Evolutionary conservation across 2,113 vertebrate species (phyloP).

Genomic region (Albula glossodonta): DNA sequence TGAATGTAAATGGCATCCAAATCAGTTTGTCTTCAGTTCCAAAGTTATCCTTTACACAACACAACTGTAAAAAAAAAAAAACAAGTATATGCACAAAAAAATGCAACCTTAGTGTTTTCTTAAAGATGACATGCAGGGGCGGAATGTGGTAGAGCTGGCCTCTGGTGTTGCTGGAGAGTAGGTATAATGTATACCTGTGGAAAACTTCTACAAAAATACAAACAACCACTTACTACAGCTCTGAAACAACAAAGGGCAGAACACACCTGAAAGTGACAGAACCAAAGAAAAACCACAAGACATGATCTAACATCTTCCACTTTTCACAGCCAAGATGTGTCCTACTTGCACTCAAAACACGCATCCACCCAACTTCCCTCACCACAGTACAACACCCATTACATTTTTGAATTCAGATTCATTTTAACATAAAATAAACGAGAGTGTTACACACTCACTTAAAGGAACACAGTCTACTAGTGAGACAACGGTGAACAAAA

Average conservation of each 20-base stretch:
- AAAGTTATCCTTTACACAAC: no score
- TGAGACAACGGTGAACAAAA: constrained; percentile 39
- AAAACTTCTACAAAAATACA: neutral
- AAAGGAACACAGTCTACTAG: constrained; percentile 29
- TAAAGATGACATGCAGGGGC: no score
- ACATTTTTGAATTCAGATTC: neutral
- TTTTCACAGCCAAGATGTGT: neutral
- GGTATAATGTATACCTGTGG: no score
- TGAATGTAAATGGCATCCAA: no score
- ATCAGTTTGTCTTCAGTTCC: no score
- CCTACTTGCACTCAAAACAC: neutral
- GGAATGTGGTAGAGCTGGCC: no score
- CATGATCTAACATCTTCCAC: neutral
- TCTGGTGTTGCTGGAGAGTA: no score
- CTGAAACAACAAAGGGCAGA: neutral
- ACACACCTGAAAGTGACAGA: neutral
- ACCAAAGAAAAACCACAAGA: neutral
- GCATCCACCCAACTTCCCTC: neutral
- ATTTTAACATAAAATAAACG: constrained; percentile 7
- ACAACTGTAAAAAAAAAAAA: no score
- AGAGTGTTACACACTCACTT: constrained; percentile 31
- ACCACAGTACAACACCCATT: neutral
- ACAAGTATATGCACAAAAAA: no score
- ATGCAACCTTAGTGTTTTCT: no score
- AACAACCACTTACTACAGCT: neutral